Base-by-base conservation (phyloP, 2,113 vertebrate species). In the Bubalus kerabau region DNA sequence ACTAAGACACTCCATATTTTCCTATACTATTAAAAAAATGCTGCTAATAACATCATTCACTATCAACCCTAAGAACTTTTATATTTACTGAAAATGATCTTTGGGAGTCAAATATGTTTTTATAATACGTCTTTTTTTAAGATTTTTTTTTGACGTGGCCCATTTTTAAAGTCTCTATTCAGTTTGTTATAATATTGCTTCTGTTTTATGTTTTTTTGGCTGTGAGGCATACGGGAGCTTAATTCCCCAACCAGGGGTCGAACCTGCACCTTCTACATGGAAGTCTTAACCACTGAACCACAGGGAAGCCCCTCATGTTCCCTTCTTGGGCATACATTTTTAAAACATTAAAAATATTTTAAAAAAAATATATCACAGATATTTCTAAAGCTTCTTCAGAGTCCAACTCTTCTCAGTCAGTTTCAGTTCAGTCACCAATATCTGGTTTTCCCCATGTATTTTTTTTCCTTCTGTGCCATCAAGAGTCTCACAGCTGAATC, bases 331-430 rank as follows among this genome's bases (percentile, higher is more conserved):
- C 4, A 21, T 4, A 14, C 8, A 43, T 24, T 83, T 82, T 82
- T 40, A 40, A 76, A 85, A 87, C 40, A 40, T 40, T 40, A 40
- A 40, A 40, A 40, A 40, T 40, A 40, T 40, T 40, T 40, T 40
- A 40, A 40, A 40, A 40, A 84, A 84, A 74, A 43, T 59, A 50
- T 36, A 87, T 24, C n/a, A 74, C 92, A 90, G 13, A 36, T 52
- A 26, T 50, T 92, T 54, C 57, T 32, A 88, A 92, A 88, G 64
- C 11, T 60, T 91, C 87, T 76, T 88, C 88, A 43, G 30, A 91
- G 26, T 17, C 54, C 26, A 76, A 19, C 8, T 59, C 48, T 21
- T 87, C 64, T 54, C 24, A 54, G 32, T 80, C 54, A 46, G 56
- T 83, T 83, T 86, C 36, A 62, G 90, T 60, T 91, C 40, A 28